Evolutionary conservation across 1,140 invertebrate species (phyloP).

Genomic region (Bombus polaris): DNA sequence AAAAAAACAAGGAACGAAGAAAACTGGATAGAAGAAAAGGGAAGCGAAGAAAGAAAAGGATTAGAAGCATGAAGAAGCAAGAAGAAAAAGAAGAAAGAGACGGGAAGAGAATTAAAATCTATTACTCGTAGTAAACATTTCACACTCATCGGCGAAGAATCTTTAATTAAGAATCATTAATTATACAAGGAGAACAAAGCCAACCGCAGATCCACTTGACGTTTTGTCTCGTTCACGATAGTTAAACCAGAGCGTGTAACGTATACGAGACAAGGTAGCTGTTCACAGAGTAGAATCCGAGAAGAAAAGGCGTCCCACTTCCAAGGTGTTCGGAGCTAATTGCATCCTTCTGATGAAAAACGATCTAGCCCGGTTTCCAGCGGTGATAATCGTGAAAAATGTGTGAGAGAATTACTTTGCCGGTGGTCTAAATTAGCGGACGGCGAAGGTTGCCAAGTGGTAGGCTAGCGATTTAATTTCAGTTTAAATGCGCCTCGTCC

Average conservation of each 20-base stretch:
- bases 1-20: no score
- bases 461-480: conserved; percentile 49
- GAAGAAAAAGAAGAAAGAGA: no score
- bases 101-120: no score
- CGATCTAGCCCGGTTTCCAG: conserved; percentile 10
- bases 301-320: conserved; percentile 15
- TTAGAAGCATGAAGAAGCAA: no score
- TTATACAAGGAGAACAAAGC: no score
- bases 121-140: no score
- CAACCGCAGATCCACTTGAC: not conserved
- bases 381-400: conserved; percentile 41
- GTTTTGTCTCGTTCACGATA: not conserved
- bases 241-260: not conserved
- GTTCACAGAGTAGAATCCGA: not conserved
- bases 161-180: no score
- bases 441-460: conserved; percentile 27
- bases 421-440: conserved; percentile 38
- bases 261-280: not conserved
- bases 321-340: conserved; percentile 7
- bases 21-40: no score
- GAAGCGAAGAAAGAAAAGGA: no score
- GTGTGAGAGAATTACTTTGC: conserved; percentile 29
- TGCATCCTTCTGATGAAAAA: conserved; percentile 15
- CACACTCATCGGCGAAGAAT: no score
- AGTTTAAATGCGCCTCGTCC: conserved; percentile 34